These are phyloP conservation scores for Podilymbus podiceps DNA, from an alignment of 2,113 vertebrate genomes.

Conservation along the genomic window DNA sequence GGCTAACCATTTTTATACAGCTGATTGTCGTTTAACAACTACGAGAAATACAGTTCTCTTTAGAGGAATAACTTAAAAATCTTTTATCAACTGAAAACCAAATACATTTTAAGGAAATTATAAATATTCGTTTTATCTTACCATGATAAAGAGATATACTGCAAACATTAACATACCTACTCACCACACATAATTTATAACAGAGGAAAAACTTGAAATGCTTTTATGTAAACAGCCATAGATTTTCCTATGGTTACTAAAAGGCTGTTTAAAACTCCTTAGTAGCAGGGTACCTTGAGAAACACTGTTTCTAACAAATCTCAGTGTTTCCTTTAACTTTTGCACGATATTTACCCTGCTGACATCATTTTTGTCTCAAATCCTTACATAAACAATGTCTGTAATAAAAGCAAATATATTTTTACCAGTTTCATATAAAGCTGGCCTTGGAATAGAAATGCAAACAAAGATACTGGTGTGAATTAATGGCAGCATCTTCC, in stretches of 20 bases:
- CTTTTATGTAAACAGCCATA: slow-evolving; percentile 71
- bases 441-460: neutral
- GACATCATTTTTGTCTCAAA: slow-evolving; percentile 61
- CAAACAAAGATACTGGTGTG: neutral
- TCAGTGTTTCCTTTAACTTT: slow-evolving; percentile 56
- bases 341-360: slow-evolving; percentile 53
- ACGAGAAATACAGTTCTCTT: neutral
- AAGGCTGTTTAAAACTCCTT: slow-evolving; percentile 64
- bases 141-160: slow-evolving; percentile 60
- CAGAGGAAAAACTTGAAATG: slow-evolving; percentile 67
- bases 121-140: slow-evolving; percentile 68
- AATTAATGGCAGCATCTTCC: slow-evolving; percentile 27
- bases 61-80: neutral
- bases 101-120: slow-evolving; percentile 60
- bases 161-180: slow-evolving; percentile 45
- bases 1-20: neutral
- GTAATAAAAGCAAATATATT: slow-evolving; percentile 63
- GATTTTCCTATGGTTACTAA: slow-evolving; percentile 61
- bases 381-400: slow-evolving; percentile 54
- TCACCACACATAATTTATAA: slow-evolving; percentile 61
- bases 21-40: neutral
- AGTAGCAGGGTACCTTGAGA: slow-evolving; percentile 37
- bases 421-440: slow-evolving; percentile 45
- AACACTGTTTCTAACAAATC: slow-evolving; percentile 56
- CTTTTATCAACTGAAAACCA: neutral